Percentiles rank a stretch among this genome's conserved stretches.
phyloP scores from a whole-genome alignment of 2,888 invertebrate species.

The Amphipoea oculea region DNA sequence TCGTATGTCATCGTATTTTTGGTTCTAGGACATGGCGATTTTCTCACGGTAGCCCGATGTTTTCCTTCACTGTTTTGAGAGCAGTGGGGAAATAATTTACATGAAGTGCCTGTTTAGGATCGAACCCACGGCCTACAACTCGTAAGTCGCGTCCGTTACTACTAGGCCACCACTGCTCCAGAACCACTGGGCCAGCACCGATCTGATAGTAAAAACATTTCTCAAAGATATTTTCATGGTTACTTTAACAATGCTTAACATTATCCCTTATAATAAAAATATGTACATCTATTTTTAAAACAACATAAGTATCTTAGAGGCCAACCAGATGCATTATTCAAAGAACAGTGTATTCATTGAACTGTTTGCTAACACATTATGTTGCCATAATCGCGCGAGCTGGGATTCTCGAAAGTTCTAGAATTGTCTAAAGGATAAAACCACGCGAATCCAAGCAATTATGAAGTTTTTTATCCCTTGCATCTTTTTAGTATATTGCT shows the following conservation, averaged over 20 bases:
- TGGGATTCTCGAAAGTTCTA: slow-evolving; percentile 27
- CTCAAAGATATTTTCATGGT: not conserved
- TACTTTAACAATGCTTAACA: no score
- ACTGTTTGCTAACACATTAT: slow-evolving; percentile 18
- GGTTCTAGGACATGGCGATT: not conserved
- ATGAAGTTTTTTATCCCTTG: not conserved
- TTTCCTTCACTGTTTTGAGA: not conserved
- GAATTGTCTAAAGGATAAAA: slow-evolving; percentile 4
- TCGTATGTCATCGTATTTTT: not conserved
- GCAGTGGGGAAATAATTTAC: not conserved
- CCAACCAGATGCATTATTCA: slow-evolving; percentile 48
- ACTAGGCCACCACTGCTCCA: not conserved
- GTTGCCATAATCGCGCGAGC: not conserved
- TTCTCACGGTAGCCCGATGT: not conserved
- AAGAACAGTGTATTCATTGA: slow-evolving; percentile 33
- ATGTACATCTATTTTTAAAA: slow-evolving; percentile 36
- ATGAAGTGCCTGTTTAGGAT: not conserved
- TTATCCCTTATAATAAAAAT: no score
- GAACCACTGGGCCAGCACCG: not conserved
- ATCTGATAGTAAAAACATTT: not conserved
- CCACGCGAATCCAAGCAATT: not conserved
- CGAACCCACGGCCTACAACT: not conserved
- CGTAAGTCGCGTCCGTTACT: not conserved
- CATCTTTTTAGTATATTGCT: not conserved
- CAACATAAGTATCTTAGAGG: slow-evolving; percentile 33